Percentiles rank a stretch among this genome's conserved stretches.
Conservation (phyloP, 2,888 invertebrate species). For the Trichogramma dendrolimi region DNA sequence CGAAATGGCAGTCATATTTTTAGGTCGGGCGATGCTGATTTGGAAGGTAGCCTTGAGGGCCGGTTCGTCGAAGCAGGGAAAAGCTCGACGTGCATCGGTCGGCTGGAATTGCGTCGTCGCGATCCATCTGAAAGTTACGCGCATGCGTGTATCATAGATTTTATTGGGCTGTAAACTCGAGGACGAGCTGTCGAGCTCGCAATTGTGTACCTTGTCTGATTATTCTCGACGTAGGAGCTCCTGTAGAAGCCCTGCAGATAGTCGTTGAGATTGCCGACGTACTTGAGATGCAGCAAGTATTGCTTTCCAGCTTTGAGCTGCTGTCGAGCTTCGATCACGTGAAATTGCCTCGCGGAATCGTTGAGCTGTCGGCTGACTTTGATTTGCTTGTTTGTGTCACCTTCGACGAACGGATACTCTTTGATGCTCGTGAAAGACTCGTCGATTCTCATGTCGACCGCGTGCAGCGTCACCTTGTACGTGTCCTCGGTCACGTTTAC, state of each 20-base stretch:
- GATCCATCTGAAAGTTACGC: conserved; percentile 65
- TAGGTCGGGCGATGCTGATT: conserved; percentile 69
- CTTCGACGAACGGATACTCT: conserved; percentile 38
- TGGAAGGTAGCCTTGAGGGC: conserved; percentile 76
- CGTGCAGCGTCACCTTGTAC: conserved; percentile 70
- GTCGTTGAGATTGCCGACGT: conserved; percentile 69
- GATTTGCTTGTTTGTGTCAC: conserved; percentile 35
- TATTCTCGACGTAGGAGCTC: conserved; percentile 70
- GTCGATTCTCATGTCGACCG: conserved; percentile 65
- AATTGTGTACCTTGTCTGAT: conserved; percentile 62
- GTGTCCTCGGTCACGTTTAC: conserved; percentile 62
- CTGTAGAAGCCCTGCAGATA: conserved; percentile 77
- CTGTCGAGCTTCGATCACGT: conserved; percentile 62
- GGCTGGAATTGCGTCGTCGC: conserved; percentile 80
- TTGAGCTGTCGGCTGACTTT: conserved; percentile 54
- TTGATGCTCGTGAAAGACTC: conserved; percentile 57
- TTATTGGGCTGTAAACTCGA: not conserved
- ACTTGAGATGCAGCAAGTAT: conserved; percentile 68
- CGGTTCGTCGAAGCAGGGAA: conserved; percentile 86
- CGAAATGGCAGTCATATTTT: conserved; percentile 71
- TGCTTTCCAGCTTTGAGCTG: conserved; percentile 58
- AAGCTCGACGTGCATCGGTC: conserved; percentile 75
- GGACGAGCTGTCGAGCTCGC: not conserved
- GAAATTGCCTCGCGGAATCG: conserved; percentile 65
- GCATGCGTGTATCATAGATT: not conserved